Conservation (phyloP, 2,888 invertebrate genomes). For the Andricus quercusramuli region DNA sequence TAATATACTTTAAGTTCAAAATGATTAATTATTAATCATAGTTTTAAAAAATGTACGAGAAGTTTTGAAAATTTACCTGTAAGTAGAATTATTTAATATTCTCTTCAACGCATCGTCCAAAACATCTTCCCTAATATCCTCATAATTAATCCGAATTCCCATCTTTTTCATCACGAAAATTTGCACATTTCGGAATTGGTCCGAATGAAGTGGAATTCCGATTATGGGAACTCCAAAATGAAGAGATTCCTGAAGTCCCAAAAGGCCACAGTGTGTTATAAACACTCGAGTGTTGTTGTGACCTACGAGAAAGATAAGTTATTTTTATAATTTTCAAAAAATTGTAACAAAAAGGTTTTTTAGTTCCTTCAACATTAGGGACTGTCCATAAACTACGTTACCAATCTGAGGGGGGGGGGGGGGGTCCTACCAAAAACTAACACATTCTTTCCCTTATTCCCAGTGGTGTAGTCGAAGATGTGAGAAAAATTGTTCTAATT, state of each 20-base stretch:
- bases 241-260: constrained; percentile 64
- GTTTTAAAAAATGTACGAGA: neutral
- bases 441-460: too few species aligned
- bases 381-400: too few species aligned
- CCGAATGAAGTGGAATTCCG: constrained; percentile 61
- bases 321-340: neutral
- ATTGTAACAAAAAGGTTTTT: neutral
- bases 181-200: constrained; percentile 65
- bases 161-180: constrained; percentile 59
- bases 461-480: too few species aligned
- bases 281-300: constrained; percentile 69
- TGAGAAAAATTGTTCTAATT: too few species aligned
- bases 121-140: constrained; percentile 55
- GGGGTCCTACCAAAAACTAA: too few species aligned
- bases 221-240: constrained; percentile 61
- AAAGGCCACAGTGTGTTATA: constrained; percentile 64
- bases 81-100: constrained; percentile 61
- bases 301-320: constrained; percentile 23
- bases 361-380: neutral
- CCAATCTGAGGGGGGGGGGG: too few species aligned
- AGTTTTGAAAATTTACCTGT: constrained; percentile 52
- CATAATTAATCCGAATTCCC: constrained; percentile 56
- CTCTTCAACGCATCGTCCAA: constrained; percentile 60
- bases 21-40: too few species aligned
- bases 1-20: too few species aligned